Evolutionary conservation across 2,888 invertebrate species (phyloP).

Genomic region (Dastarcus helophoroides): DNA sequence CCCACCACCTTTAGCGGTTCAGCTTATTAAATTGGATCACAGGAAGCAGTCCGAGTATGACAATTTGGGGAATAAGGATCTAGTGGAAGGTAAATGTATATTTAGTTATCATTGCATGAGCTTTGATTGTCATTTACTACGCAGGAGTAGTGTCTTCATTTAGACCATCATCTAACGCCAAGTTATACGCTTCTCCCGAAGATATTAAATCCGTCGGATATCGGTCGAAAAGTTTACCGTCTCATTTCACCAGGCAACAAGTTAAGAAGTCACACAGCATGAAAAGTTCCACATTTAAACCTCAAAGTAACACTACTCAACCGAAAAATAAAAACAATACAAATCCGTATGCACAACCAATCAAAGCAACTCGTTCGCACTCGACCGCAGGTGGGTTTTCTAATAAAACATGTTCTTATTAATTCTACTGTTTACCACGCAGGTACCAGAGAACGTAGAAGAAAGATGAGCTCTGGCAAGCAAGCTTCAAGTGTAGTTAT

Average conservation of each 20-base stretch:
- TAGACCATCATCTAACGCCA: constrained; percentile 74
- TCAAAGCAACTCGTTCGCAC: constrained; percentile 37
- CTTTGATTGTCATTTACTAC: constrained; percentile 15
- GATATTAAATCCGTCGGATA: constrained; percentile 66
- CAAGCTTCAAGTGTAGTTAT: constrained; percentile 33
- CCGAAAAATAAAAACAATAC: constrained; percentile 21
- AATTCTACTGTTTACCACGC: too few species aligned
- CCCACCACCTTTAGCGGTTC: constrained; percentile 54
- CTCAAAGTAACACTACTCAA: constrained; percentile 37
- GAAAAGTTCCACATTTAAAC: constrained; percentile 40
- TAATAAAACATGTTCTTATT: too few species aligned
- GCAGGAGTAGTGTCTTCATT: constrained; percentile 70
- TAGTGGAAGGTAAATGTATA: constrained; percentile 26
- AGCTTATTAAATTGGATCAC: constrained; percentile 54
- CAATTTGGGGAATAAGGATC: constrained; percentile 25
- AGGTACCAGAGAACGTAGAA: constrained; percentile 35
- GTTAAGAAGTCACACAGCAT: constrained; percentile 52
- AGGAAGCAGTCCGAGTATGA: constrained; percentile 27
- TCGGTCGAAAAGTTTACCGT: constrained; percentile 42
- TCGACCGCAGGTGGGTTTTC: constrained; percentile 26
- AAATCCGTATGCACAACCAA: constrained; percentile 49
- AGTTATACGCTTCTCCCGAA: constrained; percentile 81
- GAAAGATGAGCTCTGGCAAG: constrained; percentile 31
- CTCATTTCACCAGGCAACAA: constrained; percentile 45
- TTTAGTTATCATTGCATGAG: constrained; percentile 4